Base-by-base conservation (phyloP, 2,113 vertebrate genomes). In the Hippocampus zosterae region DNA sequence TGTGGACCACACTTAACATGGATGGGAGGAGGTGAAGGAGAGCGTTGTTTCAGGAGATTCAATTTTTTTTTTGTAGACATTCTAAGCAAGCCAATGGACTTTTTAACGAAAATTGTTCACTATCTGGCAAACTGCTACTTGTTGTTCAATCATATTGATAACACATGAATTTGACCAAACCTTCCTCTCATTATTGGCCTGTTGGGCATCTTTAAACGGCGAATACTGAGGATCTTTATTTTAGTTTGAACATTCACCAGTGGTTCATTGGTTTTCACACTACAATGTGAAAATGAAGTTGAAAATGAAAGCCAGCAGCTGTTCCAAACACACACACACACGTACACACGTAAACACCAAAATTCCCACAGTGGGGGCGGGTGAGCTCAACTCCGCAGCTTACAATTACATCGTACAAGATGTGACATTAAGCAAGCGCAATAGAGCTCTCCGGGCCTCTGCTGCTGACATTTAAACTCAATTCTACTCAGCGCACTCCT, bases 261-360 rank as follows among this genome's bases (percentile, higher is more conserved):
- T 21, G 8, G 50, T 53, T 55, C n/a, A 19, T 27, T 62, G 12
- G 59, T 62, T n/a, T 23, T 53, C 10, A 21, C 2, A 53, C 52
- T 9, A 9, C 1, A 53, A 53, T 53, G 21, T 60, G 7, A 60
- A 60, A 60, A 60, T 60, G 23, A 15, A 42, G 21, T 44, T 42
- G n/a, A 7, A 8, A 42, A 46, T 44, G 42, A 46, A 27, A 46
- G 42, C n/a, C 75, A 2, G 27, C 81, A 81, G 84, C 78, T 84
- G 79, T 67, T 74, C 78, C 68, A 59, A 74, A 64, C 71, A 83
- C 77, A 62, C 55, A 27, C 13, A 29, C n/a, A n/a, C n/a, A n/a
- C 25, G 29, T 19, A 19, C 19, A 2, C n/a, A 55, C 3, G 21
- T 23, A 55, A 59, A 29, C 1, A 13, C n/a, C 33, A 62, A 37